Evolutionary conservation across 2,113 vertebrate species (phyloP).

Genomic region (Coryphaenoides rupestris): DNA sequence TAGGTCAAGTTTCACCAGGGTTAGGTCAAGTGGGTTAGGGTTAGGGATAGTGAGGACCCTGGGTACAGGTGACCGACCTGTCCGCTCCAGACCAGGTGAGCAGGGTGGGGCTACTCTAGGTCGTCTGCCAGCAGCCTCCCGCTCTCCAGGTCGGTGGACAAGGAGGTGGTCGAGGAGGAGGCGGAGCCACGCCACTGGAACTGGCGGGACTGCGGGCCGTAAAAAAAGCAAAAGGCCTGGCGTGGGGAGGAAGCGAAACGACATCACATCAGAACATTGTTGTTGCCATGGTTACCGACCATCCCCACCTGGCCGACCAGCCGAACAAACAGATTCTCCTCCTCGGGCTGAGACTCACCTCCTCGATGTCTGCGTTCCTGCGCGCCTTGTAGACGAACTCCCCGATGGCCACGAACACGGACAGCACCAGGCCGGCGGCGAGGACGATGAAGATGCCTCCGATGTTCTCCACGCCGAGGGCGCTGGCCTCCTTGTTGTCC

Average conservation of each 20-base stretch:
- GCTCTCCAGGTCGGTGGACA: constrained; percentile 93
- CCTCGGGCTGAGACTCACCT: constrained; percentile 82
- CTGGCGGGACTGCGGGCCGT: constrained; percentile 80
- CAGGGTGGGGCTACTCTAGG: constrained; percentile 62
- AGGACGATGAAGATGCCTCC: constrained; percentile 97
- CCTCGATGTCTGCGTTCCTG: constrained; percentile 88
- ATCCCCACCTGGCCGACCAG: neutral
- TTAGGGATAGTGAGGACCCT: constrained; percentile 8
- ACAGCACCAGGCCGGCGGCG: constrained; percentile 91
- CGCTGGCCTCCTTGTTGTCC: constrained; percentile 92
- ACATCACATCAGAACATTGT: constrained; percentile 14
- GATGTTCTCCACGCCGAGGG: constrained; percentile 95
- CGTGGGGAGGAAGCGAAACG: constrained; percentile 26
- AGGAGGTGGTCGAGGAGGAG: constrained; percentile 87
- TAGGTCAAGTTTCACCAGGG: no score
- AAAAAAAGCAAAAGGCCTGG: constrained; percentile 97
- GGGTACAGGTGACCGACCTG: constrained; percentile 57
- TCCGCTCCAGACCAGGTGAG: constrained; percentile 63
- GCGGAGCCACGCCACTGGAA: constrained; percentile 82
- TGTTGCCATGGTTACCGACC: neutral
- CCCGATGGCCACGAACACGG: constrained; percentile 94
- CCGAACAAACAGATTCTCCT: neutral
- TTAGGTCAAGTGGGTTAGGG: neutral
- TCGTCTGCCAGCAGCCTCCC: constrained; percentile 87
- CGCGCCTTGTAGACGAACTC: constrained; percentile 94